Conservation (phyloP, 1,140 invertebrate genomes). For the Orchesella cincta region DNA sequence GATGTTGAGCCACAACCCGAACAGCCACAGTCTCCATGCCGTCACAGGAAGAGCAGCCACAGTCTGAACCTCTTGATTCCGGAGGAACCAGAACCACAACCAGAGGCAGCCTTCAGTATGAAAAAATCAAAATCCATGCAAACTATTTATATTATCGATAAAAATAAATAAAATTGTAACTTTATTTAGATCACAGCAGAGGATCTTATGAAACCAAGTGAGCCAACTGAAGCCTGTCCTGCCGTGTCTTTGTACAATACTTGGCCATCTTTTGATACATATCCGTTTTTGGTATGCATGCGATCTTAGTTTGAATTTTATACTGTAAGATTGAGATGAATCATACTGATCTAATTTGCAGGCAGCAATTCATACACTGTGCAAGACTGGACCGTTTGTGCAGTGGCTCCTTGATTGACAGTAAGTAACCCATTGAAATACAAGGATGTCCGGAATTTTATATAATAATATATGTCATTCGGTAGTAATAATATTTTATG, state of each 20-base stretch:
- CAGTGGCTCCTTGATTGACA: conserved; percentile 36
- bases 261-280: conserved; percentile 35
- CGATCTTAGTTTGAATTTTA: not conserved
- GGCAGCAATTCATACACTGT: conserved; percentile 36
- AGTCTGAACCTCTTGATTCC: not conserved
- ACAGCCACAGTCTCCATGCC: not conserved
- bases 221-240: conserved; percentile 28
- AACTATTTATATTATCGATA: too few species aligned
- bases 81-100: not conserved
- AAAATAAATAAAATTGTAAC: too few species aligned
- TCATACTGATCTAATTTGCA: not conserved
- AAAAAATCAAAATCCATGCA: too few species aligned
- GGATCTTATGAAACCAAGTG: not conserved
- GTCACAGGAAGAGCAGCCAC: not conserved
- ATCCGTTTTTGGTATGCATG: conserved; percentile 35
- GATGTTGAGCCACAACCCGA: not conserved
- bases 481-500: conserved; percentile 7
- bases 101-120: too few species aligned
- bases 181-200: not conserved
- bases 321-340: not conserved
- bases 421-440: not conserved
- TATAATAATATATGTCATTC: not conserved
- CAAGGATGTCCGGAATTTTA: too few species aligned
- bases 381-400: conserved; percentile 38
- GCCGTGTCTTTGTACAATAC: conserved; percentile 31